These are phyloP conservation scores for Chymomyza procnemis DNA, from an alignment of 2,888 invertebrate species.

Conservation along the genomic window DNA sequence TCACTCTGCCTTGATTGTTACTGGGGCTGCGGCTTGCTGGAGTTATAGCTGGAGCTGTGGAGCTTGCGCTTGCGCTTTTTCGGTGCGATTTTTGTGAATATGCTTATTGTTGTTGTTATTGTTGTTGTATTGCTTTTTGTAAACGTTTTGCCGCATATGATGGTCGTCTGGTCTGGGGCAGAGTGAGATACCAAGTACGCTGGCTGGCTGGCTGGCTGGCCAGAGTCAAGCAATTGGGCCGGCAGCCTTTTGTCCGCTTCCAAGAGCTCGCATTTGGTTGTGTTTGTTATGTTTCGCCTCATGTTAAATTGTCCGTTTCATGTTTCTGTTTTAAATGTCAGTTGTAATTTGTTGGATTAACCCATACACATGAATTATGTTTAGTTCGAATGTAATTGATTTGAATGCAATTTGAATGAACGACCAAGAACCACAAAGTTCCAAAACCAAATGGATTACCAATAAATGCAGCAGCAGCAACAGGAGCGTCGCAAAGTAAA, in stretches of 20 bases:
- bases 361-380: slow-evolving; percentile 71
- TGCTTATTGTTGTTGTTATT: slow-evolving; percentile 49
- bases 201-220: slow-evolving; percentile 1
- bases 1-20: slow-evolving; percentile 53
- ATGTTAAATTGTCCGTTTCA: slow-evolving; percentile 71
- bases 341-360: slow-evolving; percentile 72
- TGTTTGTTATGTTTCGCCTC: slow-evolving; percentile 40
- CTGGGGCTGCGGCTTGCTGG: neutral
- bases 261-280: neutral
- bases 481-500: slow-evolving; percentile 50
- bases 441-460: neutral
- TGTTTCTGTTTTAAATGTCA: slow-evolving; percentile 70
- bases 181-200: slow-evolving; percentile 19
- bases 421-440: neutral
- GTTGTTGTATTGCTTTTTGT: slow-evolving; percentile 28
- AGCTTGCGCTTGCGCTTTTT: slow-evolving; percentile 7
- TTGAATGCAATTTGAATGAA: slow-evolving; percentile 70
- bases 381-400: slow-evolving; percentile 72
- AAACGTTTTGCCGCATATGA: slow-evolving; percentile 33
- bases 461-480: slow-evolving; percentile 34
- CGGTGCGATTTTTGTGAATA: slow-evolving; percentile 57
- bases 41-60: neutral
- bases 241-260: slow-evolving; percentile 46
- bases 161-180: too few species aligned
- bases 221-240: slow-evolving; percentile 2